Base-by-base conservation (phyloP, 2,888 invertebrate species). In the Ophioninae sp. region DNA sequence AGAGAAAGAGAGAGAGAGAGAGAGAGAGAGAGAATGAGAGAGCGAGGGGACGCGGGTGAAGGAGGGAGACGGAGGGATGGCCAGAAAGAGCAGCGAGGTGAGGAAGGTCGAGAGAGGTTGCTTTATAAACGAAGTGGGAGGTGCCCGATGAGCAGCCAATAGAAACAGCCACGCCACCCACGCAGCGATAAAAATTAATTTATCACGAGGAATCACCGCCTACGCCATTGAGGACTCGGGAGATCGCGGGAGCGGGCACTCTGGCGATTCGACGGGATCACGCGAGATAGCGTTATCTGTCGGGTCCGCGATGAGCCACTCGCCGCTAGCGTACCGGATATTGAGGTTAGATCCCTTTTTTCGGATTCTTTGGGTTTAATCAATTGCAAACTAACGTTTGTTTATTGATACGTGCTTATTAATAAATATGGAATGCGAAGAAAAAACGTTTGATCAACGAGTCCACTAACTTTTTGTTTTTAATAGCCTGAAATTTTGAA, bases 181-280 rank as follows among this genome's bases (percentile, higher is more conserved):
- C 89, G 90, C 88, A 87, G 90, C 85, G 86, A 88, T 90, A 89
- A 90, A 90, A 90, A 90, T 90, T 89, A 90, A 90, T 90, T 90
- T 90, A 90, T 90, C 90, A 89, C 88, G 86, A 87, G 86, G 86
- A 83, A 89, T 89, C 88, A 87, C 88, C 90, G 89, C 90, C 90
- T 90, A 90, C 90, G 90, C 90, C 90, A 90, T 90, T 90, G 88
- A 88, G 89, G 86, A 81, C 85, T 44, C 44, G 44, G 44, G 44
- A 44, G 44, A 44, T 44, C 8, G 44, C 10, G 13, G 85, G 85
- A 87, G 84, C 65, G 61, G 79, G 73, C 56, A 20, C 65, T 61
- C 81, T 76, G 57, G 20, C 75, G 81, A 84, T 79, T 89, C 72
- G 65, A 61, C 85, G 85, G 78, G 86, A 88, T 89, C 87, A 87